Percentiles rank a stretch among this genome's conserved stretches.
These are phyloP conservation scores for Entomyzon cyanotis DNA, from an alignment of 2,113 vertebrate species.

Conservation along the genomic window DNA sequence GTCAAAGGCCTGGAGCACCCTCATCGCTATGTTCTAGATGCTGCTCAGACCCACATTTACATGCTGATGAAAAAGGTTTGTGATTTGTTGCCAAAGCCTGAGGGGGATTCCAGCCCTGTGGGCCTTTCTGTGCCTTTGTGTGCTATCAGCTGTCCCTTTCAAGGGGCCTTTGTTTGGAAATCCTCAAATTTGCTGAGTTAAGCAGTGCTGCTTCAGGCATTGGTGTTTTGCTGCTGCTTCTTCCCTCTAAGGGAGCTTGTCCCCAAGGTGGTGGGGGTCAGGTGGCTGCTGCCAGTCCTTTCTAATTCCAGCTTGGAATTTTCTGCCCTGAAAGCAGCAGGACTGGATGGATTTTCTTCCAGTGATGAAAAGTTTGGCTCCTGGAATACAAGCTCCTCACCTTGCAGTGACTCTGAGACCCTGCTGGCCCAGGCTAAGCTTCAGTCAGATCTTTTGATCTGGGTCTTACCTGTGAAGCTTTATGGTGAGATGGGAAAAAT, in stretches of 20 bases:
- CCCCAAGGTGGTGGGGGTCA: not conserved
- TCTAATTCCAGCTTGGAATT: not conserved
- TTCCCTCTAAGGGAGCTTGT: not conserved
- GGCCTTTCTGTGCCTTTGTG: not conserved
- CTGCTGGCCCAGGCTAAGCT: not conserved
- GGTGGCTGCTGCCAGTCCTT: not conserved
- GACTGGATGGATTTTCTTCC: not conserved
- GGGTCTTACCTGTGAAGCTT: slow-evolving; percentile 1
- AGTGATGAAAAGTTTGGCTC: not conserved
- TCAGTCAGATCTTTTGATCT: slow-evolving; percentile 1
- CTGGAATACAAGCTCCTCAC: not conserved
- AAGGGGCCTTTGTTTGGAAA: not conserved
- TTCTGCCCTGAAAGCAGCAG: not conserved
- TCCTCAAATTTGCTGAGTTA: not conserved
- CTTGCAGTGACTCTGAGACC: not conserved
- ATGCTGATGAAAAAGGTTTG: slow-evolving; percentile 99
- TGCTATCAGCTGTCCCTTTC: not conserved
- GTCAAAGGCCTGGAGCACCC: slow-evolving; percentile 91
- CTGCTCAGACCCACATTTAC: slow-evolving; percentile 97
- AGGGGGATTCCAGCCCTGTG: slow-evolving; percentile 12
- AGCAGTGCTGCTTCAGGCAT: not conserved
- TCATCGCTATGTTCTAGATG: slow-evolving; percentile 94
- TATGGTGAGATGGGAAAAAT: not conserved
- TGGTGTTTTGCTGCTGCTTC: not conserved
- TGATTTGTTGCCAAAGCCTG: not conserved